Evolutionary conservation across 2,797 vertebrate genomes (phyloP).

Genomic region (Coregonus ussuriensis): DNA sequence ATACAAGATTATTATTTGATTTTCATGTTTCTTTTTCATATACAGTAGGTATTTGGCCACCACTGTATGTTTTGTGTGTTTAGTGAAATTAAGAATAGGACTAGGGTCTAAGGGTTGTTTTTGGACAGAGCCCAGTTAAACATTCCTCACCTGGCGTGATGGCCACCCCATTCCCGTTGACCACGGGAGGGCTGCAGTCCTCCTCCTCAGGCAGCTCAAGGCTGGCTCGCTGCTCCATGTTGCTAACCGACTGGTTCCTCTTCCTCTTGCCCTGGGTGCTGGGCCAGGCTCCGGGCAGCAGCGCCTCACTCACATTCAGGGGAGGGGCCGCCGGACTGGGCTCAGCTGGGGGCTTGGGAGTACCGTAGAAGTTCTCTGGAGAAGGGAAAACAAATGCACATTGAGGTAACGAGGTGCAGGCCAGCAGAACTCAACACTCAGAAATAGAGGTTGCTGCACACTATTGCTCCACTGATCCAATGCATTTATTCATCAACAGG

Average conservation of each 20-base stretch:
- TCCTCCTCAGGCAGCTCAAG: constrained; percentile 91
- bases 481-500: background rate
- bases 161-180: constrained; percentile 85
- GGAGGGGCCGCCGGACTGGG: constrained; percentile 87
- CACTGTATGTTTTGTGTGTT: too few species aligned
- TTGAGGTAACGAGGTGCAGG: background rate
- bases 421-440: background rate
- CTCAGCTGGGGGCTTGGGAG: constrained; percentile 97
- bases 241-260: constrained; percentile 98
- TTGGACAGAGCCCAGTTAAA: too few species aligned
- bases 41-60: too few species aligned
- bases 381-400: background rate
- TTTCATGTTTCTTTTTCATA: too few species aligned
- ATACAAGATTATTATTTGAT: too few species aligned
- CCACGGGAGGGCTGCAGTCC: constrained; percentile 82
- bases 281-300: constrained; percentile 95
- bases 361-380: constrained; percentile 98
- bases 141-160: background rate
- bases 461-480: background rate
- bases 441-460: background rate
- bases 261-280: constrained; percentile 97
- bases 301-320: constrained; percentile 98
- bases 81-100: too few species aligned
- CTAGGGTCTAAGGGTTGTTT: too few species aligned
- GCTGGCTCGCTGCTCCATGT: constrained; percentile 97